phyloP scores from a whole-genome alignment of 2,888 invertebrate species.

The Xestia rhomboidea region DNA sequence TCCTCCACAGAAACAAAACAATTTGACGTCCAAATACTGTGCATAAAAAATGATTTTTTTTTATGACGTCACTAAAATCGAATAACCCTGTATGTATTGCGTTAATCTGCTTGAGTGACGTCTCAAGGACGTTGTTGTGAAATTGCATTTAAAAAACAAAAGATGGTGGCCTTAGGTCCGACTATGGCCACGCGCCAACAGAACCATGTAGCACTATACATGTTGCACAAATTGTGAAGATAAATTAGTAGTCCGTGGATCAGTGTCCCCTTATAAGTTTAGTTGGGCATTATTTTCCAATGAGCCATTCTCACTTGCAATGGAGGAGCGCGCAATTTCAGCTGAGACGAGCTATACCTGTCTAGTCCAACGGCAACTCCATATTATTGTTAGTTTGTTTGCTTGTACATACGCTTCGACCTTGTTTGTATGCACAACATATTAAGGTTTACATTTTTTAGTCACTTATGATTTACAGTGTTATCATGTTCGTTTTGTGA shows the following conservation, averaged over 20 bases:
- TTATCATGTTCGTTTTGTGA: conserved; percentile 64
- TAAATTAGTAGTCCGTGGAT: neutral
- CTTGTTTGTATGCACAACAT: conserved; percentile 69
- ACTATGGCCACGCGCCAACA: neutral
- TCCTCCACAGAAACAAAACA: neutral
- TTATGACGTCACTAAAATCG: neutral
- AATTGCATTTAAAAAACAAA: neutral
- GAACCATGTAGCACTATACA: neutral
- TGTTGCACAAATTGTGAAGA: neutral
- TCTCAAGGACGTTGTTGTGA: neutral
- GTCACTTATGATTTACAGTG: conserved; percentile 64
- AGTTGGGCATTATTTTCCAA: neutral
- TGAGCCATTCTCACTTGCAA: neutral
- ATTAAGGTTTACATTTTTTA: conserved; percentile 55
- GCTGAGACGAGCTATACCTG: conserved; percentile 53
- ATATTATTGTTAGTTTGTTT: conserved; percentile 67
- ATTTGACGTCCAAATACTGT: neutral
- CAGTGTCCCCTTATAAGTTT: neutral
- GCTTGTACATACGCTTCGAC: conserved; percentile 59
- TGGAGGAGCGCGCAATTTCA: conserved; percentile 16
- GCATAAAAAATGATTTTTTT: neutral
- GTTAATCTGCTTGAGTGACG: neutral
- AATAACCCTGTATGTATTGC: neutral
- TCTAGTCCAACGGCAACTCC: conserved; percentile 81
- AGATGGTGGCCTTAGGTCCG: neutral